Percentiles rank a stretch among this genome's conserved stretches.
Conservation (phyloP, 2,113 vertebrate species). For the Sylvilagus bachmani region DNA sequence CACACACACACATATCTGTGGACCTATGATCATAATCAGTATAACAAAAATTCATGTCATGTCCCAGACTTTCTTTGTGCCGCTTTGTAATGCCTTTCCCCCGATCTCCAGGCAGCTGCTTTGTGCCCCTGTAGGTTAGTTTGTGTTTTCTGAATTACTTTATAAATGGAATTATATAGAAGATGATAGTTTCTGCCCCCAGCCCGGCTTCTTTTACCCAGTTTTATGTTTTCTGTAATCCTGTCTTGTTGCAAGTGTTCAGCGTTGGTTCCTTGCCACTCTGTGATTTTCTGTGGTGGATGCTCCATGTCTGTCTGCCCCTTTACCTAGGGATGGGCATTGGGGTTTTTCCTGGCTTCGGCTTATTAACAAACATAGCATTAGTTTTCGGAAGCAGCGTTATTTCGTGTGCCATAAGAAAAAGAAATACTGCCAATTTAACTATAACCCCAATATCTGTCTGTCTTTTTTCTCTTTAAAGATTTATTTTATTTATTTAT, state of each 20-base stretch:
- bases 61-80: not conserved
- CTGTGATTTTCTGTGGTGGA: not conserved
- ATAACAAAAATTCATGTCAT: not conserved
- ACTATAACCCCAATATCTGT: not conserved
- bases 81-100: not conserved
- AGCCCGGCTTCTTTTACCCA: not conserved
- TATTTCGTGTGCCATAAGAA: constrained; percentile 33
- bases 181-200: too few relatives aligned
- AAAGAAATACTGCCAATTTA: not conserved
- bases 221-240: not conserved
- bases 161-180: too few relatives aligned
- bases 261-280: not conserved
- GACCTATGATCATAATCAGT: not conserved
- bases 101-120: not conserved
- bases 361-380: not conserved
- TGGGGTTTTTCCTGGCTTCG: not conserved
- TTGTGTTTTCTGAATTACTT: not conserved
- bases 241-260: not conserved
- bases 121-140: not conserved
- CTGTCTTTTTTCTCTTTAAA: too few relatives aligned
- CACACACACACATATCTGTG: not conserved
- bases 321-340: not conserved
- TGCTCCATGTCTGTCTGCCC: not conserved
- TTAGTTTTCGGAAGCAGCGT: not conserved
- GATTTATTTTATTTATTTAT: too few relatives aligned